phyloP scores from a whole-genome alignment of 64 coral and sea anemone genomes.

The Anthopleura sola region DNA sequence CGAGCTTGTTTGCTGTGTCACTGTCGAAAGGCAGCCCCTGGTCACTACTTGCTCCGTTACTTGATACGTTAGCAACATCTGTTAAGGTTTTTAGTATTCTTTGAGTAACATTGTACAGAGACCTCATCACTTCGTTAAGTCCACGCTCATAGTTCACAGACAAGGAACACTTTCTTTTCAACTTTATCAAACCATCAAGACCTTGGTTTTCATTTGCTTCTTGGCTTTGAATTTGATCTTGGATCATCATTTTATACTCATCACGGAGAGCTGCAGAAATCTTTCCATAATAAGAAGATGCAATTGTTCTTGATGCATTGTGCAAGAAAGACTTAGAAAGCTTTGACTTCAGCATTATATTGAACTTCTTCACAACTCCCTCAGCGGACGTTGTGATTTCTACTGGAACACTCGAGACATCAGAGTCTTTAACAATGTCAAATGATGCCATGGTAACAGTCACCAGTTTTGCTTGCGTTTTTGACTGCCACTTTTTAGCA shows the following conservation, averaged over 20 bases:
- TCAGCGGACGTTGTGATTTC: neutral
- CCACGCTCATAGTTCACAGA: slow-evolving; percentile 42
- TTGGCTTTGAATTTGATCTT: neutral
- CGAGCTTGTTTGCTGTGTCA: slow-evolving; percentile 9
- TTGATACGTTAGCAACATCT: neutral
- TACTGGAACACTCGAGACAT: slow-evolving; percentile 23
- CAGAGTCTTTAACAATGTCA: neutral
- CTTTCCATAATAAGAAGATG: slow-evolving; percentile 20
- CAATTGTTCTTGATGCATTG: slow-evolving; percentile 11
- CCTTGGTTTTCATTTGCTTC: neutral
- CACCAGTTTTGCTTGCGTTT: neutral
- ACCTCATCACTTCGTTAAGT: slow-evolving; percentile 24
- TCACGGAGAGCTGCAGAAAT: neutral
- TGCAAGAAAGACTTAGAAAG: neutral
- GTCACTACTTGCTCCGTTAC: neutral
- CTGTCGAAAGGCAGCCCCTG: neutral
- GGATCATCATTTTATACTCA: neutral
- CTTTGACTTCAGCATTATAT: neutral
- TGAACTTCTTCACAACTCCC: slow-evolving; percentile 1
- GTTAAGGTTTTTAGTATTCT: neutral
- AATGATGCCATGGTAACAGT: slow-evolving; percentile 24
- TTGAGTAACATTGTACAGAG: slow-evolving; percentile 19
- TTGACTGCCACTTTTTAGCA: slow-evolving; percentile 13
- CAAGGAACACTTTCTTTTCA: slow-evolving; percentile 48
- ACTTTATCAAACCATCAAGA: slow-evolving; percentile 14